phyloP scores from a whole-genome alignment of 2,888 invertebrate genomes.

The Gerris lacustris region DNA sequence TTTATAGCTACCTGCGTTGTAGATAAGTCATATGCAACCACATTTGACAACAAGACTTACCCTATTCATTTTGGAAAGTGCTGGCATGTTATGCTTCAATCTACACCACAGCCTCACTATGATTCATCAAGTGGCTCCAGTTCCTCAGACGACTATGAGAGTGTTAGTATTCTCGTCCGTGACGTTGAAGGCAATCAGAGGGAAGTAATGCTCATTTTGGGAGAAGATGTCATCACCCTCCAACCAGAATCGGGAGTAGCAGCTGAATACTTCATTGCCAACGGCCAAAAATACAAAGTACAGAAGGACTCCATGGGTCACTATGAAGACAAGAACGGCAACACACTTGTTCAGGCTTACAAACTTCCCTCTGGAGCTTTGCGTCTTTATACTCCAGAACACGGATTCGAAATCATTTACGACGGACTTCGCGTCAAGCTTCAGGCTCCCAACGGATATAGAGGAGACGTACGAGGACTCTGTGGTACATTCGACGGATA shows the following conservation, averaged over 20 bases:
- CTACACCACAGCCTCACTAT: slow-evolving; percentile 11
- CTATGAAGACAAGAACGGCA: slow-evolving; percentile 34
- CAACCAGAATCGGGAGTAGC: slow-evolving; percentile 19
- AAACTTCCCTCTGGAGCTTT: slow-evolving; percentile 43
- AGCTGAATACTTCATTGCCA: slow-evolving; percentile 29
- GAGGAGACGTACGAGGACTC: slow-evolving; percentile 47
- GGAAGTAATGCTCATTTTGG: slow-evolving; percentile 40
- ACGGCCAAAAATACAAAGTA: slow-evolving; percentile 33
- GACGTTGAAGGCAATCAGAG: slow-evolving; percentile 29
- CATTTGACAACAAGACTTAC: slow-evolving; percentile 53
- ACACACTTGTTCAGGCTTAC: slow-evolving; percentile 38
- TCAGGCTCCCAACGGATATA: slow-evolving; percentile 39
- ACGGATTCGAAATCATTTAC: slow-evolving; percentile 43
- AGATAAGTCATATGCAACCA: slow-evolving; percentile 45
- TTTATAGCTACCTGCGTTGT: slow-evolving; percentile 48
- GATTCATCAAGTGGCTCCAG: slow-evolving; percentile 12
- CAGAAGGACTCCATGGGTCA: slow-evolving; percentile 37
- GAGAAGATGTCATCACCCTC: slow-evolving; percentile 37
- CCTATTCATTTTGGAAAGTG: slow-evolving; percentile 42
- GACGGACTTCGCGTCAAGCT: slow-evolving; percentile 47
- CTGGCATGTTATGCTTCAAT: slow-evolving; percentile 41
- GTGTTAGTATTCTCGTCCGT: neutral
- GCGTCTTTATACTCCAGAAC: slow-evolving; percentile 38
- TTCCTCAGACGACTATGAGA: slow-evolving; percentile 21
- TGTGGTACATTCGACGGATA: slow-evolving; percentile 54